These are phyloP conservation scores for cattle (Bos taurus) DNA, from an alignment of 2,113 vertebrate species.

Conservation along the genomic window ARS-UCD2.0 NC_037338.1:91650001-91650500, in stretches of 20 bases:
- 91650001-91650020: too few species aligned
- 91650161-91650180: not conserved
- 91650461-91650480: not conserved
- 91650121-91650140: not conserved
- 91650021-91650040: not conserved
- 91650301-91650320: not conserved
- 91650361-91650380: rapidly evolving
- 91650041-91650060: not conserved
- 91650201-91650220: not conserved
- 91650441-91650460: rapidly evolving
- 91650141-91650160: not conserved
- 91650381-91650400: not conserved
- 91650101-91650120: not conserved
- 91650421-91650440: not conserved
- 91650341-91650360: rapidly evolving
- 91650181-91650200: not conserved
- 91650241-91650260: not conserved
- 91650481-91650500: not conserved
- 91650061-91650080: not conserved
- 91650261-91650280: not conserved
- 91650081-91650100: not conserved
- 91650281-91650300: not conserved
- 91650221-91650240: not conserved
- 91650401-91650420: not conserved
- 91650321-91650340: rapidly evolving